Evolutionary conservation across 2,113 vertebrate species (phyloP).

Genomic region (Pipra filicauda): DNA sequence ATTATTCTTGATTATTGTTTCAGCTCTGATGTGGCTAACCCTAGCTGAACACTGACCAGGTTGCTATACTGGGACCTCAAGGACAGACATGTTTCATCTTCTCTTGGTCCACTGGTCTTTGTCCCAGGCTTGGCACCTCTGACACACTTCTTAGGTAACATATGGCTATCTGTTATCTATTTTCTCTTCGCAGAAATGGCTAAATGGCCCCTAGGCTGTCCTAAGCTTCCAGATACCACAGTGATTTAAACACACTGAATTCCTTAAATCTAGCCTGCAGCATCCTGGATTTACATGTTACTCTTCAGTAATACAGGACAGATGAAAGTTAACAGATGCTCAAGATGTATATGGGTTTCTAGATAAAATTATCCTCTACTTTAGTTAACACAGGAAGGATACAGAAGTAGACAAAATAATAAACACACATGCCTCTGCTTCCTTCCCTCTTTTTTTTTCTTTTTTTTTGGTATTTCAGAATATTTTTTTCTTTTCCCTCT

Average conservation of each 20-base stretch:
- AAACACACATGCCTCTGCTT: not conserved
- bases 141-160: not conserved
- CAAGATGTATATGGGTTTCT: not conserved
- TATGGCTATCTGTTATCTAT: not conserved
- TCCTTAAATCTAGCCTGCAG: not conserved
- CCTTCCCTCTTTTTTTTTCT: not conserved
- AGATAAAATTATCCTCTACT: conserved; percentile 1
- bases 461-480: not conserved
- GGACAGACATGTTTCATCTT: not conserved
- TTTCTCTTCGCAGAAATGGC: not conserved
- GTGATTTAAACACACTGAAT: conserved; percentile 28
- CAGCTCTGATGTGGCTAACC: not conserved
- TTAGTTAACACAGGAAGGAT: conserved; percentile 32
- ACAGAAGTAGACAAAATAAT: conserved; percentile 48
- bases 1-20: not conserved
- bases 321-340: conserved; percentile 53
- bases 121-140: not conserved
- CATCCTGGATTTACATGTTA: not conserved
- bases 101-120: not conserved
- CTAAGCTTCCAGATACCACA: not conserved
- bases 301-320: not conserved
- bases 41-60: not conserved
- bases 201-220: not conserved
- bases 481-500: not conserved
- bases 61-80: not conserved